Evolutionary conservation across 2,888 invertebrate genomes (phyloP), one percentile per base, ranked within the genome.

Genomic region (Synergus japonicus): DNA sequence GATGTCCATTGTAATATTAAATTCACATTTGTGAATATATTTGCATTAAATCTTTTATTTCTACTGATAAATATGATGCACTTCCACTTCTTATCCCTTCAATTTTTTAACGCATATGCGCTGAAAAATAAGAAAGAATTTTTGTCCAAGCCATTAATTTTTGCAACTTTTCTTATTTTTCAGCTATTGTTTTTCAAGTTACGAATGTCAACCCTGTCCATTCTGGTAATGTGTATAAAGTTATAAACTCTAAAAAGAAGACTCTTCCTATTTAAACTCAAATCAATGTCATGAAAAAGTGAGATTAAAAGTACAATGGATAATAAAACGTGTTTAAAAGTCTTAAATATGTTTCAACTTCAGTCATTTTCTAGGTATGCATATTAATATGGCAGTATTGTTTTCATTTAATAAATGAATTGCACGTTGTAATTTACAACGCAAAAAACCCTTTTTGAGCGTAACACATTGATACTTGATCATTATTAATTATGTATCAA

Each of bases 341-440:
- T 69, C 69, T 54, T 49, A 73, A 41, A 29, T 49, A 54, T 37
- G 73, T 73, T 54, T 73, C 15, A 73, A 73, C 29, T 54, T 73
- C 73, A 73, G 73, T 73, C 49, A n/a, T 29, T 69, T 77, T 80
- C 49, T 58, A 37, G 37, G 37, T 37, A 43, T 65, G 66, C 43
- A 76, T 76, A 22, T 60, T 76, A 29, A 77, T 85, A 85, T 86
- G 87, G 87, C 86, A 87, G 85, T 87, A 79, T 80, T 83, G 69
- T 65, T 83, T 66, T 65, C 76, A 29, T 67, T 67, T 37, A 54
- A 13, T n/a, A 58, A n/a, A 73, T 54, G 37, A 37, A 73, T 18
- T 41, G 10, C 4, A 49, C 15, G 37, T 54, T 41, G 37, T 41
- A 73, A 54, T 76, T 44, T 76, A 78, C 73, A 22, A 78, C 77